Evolutionary conservation across 2,888 invertebrate genomes (phyloP).

Genomic region (Eupithecia exiguata): DNA sequence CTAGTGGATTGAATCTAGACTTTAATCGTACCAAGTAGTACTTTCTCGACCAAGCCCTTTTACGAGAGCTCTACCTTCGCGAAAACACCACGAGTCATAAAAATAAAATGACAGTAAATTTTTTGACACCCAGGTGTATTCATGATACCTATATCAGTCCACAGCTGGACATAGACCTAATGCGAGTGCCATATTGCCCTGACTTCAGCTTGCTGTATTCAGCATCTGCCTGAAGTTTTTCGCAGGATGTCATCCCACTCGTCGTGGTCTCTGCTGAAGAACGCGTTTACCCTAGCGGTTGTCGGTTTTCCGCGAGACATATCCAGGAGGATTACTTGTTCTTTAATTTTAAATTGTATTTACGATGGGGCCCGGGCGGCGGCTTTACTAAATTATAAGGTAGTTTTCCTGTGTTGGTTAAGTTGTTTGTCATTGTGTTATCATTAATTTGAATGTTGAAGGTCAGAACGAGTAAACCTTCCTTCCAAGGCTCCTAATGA

Average conservation of each 20-base stretch:
- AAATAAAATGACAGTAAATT: background rate
- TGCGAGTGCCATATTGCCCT: background rate
- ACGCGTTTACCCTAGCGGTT: background rate
- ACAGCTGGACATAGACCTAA: background rate
- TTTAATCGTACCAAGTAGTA: background rate
- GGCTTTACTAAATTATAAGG: background rate
- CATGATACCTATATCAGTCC: background rate
- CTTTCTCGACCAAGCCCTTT: background rate
- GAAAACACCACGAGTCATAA: background rate
- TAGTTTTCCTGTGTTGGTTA: background rate
- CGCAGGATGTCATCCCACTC: background rate
- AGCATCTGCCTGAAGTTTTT: no score
- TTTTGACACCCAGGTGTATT: background rate
- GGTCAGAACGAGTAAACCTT: conserved; percentile 1
- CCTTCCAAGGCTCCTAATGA: background rate
- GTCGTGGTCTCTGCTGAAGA: background rate
- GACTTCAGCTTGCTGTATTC: background rate
- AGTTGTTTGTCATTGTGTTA: conserved; percentile 1
- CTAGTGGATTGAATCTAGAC: background rate
- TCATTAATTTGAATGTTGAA: conserved; percentile 11
- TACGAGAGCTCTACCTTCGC: background rate
- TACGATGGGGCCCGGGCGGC: background rate
- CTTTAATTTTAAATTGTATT: background rate
- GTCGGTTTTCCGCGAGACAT: background rate
- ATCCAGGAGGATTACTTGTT: background rate